Evolutionary conservation across 2,797 vertebrate species (phyloP).

Genomic region (Bovichtus diacanthus): DNA sequence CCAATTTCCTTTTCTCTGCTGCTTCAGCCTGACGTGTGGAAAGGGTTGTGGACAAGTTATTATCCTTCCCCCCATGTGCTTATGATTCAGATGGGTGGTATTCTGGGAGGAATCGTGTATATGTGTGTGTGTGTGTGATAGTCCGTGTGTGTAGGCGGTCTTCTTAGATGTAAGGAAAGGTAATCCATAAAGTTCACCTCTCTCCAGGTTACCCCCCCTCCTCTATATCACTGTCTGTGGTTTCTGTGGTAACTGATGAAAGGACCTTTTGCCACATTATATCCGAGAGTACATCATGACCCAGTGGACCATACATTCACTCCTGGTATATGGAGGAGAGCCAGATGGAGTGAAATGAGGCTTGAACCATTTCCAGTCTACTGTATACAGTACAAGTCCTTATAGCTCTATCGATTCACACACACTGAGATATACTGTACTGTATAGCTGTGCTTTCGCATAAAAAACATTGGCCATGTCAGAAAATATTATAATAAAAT

Average conservation of each 20-base stretch:
- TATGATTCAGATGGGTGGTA: conserved; percentile 22
- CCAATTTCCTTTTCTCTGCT: conserved; percentile 42
- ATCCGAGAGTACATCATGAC: conserved; percentile 19
- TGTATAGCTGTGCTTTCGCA: background rate
- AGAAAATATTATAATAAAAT: conserved; percentile 4
- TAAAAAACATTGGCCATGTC: background rate
- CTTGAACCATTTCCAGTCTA: conserved; percentile 18
- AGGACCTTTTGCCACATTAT: conserved; percentile 52
- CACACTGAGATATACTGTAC: background rate
- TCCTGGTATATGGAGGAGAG: conserved; percentile 7
- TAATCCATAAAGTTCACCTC: conserved; percentile 55
- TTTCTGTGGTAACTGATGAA: conserved; percentile 39
- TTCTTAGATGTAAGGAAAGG: conserved; percentile 40
- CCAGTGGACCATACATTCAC: conserved; percentile 34
- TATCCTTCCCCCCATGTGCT: background rate
- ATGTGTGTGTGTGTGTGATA: background rate
- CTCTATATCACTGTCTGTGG: background rate
- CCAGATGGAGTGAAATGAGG: conserved; percentile 25
- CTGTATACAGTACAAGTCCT: conserved; percentile 11
- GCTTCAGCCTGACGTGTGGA: conserved; percentile 26
- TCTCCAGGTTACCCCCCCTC: conserved; percentile 11
- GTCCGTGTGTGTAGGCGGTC: conserved; percentile 20
- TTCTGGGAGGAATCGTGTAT: conserved; percentile 15
- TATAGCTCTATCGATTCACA: conserved; percentile 4
- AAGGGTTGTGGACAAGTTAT: background rate